Evolutionary conservation across 2,888 invertebrate species (phyloP).

Genomic region (Eudemis profundana): DNA sequence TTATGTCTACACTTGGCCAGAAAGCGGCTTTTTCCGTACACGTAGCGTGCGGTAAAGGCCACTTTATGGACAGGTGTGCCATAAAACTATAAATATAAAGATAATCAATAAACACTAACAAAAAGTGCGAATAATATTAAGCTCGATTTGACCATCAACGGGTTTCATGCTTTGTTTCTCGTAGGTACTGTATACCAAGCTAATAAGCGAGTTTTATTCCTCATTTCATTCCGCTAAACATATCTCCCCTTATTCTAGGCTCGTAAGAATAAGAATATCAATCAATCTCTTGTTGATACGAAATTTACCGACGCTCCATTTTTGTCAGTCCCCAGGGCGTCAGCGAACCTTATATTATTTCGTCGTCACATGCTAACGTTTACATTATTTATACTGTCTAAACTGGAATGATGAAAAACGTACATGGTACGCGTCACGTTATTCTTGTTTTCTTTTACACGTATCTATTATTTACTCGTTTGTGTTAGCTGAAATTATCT

Average conservation of each 20-base stretch:
- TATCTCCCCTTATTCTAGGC: slow-evolving; percentile 36
- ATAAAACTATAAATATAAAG: too few relatives aligned
- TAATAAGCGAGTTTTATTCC: background rate
- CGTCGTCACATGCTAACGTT: slow-evolving; percentile 48
- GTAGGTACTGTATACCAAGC: too few relatives aligned
- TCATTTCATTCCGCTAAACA: slow-evolving; percentile 25
- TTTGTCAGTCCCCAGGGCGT: slow-evolving; percentile 50
- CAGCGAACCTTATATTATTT: slow-evolving; percentile 52
- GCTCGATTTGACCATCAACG: too few relatives aligned
- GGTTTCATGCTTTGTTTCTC: too few relatives aligned
- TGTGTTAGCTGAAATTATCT: background rate
- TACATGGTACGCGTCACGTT: background rate
- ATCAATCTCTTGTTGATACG: slow-evolving; percentile 59
- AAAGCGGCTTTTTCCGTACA: too few relatives aligned
- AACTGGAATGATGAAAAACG: slow-evolving; percentile 39
- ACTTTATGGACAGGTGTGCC: too few relatives aligned
- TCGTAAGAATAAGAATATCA: slow-evolving; percentile 56
- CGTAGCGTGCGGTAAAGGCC: too few relatives aligned
- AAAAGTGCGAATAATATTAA: too few relatives aligned
- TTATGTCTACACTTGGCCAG: too few relatives aligned
- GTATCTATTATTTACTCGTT: background rate
- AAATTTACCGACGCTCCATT: slow-evolving; percentile 52
- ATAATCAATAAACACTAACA: too few relatives aligned
- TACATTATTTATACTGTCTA: slow-evolving; percentile 51
- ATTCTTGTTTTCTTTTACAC: slow-evolving; percentile 1